Conservation (phyloP, 2,113 vertebrate genomes). For the Choloepus hoffmanni region DNA sequence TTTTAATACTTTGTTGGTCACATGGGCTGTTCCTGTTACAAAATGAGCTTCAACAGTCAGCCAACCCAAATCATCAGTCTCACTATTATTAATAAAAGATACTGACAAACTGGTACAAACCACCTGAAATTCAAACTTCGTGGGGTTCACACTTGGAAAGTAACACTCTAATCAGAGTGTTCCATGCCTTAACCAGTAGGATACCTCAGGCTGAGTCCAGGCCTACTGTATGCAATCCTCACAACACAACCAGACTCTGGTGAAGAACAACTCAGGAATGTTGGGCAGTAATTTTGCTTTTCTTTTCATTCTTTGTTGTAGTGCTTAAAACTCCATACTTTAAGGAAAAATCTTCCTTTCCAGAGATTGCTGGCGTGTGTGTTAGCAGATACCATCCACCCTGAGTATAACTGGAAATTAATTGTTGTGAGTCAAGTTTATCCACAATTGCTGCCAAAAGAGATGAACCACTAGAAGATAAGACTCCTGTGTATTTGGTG, state of each 20-base stretch:
- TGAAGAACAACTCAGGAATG: neutral
- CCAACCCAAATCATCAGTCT: neutral
- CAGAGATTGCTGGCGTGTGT: neutral
- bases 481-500: neutral
- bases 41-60: neutral
- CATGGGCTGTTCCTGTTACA: neutral
- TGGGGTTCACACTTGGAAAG: neutral
- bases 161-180: neutral
- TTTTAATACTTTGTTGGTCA: neutral
- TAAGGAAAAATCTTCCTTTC: neutral
- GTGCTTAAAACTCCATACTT: neutral
- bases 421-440: slow-evolving; percentile 37
- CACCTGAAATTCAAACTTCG: neutral
- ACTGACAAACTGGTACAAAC: neutral
- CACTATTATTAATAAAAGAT: neutral
- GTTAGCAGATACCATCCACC: neutral
- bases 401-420: slow-evolving; percentile 30
- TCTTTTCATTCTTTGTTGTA: neutral
- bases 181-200: neutral
- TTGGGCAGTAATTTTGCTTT: neutral
- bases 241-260: neutral
- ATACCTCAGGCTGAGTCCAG: neutral
- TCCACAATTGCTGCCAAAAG: neutral
- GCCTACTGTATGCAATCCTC: neutral
- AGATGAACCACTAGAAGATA: neutral